phyloP scores from a whole-genome alignment of 2,797 vertebrate genomes.

The Okamejei kenojei region DNA sequence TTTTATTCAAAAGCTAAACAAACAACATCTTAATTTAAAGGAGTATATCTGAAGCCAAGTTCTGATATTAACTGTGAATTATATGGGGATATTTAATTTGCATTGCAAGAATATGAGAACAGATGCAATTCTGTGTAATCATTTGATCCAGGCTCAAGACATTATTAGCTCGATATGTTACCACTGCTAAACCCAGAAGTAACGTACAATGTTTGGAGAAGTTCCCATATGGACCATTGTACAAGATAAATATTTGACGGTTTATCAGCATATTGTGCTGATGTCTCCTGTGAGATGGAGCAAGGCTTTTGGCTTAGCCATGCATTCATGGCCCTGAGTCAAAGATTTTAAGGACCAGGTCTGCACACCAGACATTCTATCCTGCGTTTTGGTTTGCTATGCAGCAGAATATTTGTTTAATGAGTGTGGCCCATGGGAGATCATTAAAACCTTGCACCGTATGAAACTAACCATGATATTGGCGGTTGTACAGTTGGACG shows the following conservation, averaged over 20 bases:
- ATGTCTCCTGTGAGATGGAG: neutral
- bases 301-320: neutral
- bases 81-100: constrained; percentile 1
- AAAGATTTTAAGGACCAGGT: neutral
- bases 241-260: neutral
- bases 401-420: no score
- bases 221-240: neutral
- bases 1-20: neutral
- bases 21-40: neutral
- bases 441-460: neutral
- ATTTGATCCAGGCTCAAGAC: neutral
- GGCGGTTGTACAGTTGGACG: neutral
- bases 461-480: neutral
- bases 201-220: neutral
- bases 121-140: neutral
- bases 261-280: neutral
- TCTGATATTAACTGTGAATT: neutral
- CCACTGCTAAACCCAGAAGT: neutral
- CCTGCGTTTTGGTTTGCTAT: neutral
- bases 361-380: neutral
- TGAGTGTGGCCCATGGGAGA: neutral
- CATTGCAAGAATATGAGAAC: neutral
- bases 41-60: neutral
- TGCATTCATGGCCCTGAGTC: neutral
- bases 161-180: neutral